Evolutionary conservation across 2,113 vertebrate species (phyloP).

Genomic region (Lathamus discolor): DNA sequence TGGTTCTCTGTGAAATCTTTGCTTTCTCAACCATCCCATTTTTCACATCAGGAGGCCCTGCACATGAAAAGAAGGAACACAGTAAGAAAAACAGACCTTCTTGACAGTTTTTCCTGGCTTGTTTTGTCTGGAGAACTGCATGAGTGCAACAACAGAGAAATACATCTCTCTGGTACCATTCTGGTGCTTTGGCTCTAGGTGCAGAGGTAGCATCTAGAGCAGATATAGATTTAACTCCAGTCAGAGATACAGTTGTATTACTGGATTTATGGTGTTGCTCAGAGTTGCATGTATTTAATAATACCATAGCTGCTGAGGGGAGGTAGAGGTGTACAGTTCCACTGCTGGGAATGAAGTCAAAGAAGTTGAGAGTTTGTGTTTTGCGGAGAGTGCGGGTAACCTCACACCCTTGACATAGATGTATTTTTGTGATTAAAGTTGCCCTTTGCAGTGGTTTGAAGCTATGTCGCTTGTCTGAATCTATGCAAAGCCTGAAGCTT

Average conservation of each 20-base stretch:
- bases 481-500: neutral
- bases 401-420: neutral
- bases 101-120: neutral
- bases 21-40: neutral
- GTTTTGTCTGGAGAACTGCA: neutral
- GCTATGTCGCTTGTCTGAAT: neutral
- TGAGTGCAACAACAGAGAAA: neutral
- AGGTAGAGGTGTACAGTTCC: accelerated
- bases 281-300: neutral
- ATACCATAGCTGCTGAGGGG: neutral
- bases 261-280: neutral
- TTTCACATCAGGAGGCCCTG: neutral
- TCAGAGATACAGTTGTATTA: neutral
- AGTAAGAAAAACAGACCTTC: neutral
- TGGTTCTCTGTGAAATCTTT: neutral
- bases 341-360: neutral
- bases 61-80: neutral
- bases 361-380: neutral
- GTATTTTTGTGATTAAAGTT: neutral
- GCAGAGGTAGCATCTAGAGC: neutral
- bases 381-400: neutral
- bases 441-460: neutral
- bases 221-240: neutral
- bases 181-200: neutral
- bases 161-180: neutral